These are phyloP conservation scores for Tautogolabrus adspersus DNA, from an alignment of 2,113 vertebrate genomes.

Conservation along the genomic window DNA sequence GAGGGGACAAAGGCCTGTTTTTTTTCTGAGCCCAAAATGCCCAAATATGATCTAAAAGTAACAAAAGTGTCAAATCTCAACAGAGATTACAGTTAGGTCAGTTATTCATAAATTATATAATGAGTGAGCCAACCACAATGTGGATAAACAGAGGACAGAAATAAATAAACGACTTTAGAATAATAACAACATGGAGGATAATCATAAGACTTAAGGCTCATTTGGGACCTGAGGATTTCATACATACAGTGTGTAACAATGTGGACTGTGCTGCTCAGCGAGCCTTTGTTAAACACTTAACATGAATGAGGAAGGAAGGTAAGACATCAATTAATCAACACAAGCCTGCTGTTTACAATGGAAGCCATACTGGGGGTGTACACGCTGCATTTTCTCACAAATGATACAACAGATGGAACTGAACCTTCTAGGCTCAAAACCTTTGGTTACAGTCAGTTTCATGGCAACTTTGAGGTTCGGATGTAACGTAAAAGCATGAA, in stretches of 20 bases:
- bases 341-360: constrained; percentile 54
- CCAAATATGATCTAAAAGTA: constrained; percentile 38
- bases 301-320: constrained; percentile 51
- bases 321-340: constrained; percentile 64
- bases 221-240: constrained; percentile 85
- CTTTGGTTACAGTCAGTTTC: constrained; percentile 72
- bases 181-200: constrained; percentile 56
- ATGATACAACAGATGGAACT: constrained; percentile 39
- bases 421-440: constrained; percentile 44
- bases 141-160: constrained; percentile 24
- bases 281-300: constrained; percentile 52
- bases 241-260: constrained; percentile 68
- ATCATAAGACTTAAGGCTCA: constrained; percentile 83
- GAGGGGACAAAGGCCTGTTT: constrained; percentile 59
- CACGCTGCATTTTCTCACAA: constrained; percentile 48
- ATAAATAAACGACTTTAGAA: constrained; percentile 58
- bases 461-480: constrained; percentile 46
- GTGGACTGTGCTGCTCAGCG: constrained; percentile 44
- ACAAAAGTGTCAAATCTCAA: constrained; percentile 24
- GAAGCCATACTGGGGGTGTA: constrained; percentile 41
- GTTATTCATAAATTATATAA: constrained; percentile 40
- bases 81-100: not conserved
- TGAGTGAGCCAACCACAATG: constrained; percentile 41
- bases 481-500: constrained; percentile 54
- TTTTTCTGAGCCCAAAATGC: constrained; percentile 55